Evolutionary conservation across 2,113 vertebrate genomes (phyloP), one percentile per base, ranked within the genome.

Genomic region (Fregata magnificens): DNA sequence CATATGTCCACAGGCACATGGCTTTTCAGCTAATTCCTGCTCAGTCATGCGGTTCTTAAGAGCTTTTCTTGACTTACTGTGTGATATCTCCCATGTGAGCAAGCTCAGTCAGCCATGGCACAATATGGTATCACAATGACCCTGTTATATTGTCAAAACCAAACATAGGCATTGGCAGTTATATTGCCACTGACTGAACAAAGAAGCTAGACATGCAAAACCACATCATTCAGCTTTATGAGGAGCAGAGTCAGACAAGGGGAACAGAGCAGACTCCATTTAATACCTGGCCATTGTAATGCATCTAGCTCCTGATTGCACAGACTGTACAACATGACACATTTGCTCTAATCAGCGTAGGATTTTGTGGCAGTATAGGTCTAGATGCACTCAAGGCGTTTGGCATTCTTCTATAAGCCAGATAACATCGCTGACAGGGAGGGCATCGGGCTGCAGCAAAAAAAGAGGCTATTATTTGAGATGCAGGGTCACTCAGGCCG

Each of bases 261-360:
- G 20, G 36, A 89, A 63, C 7, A 0, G 0, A 61, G 80, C 38
- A 78, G 55, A 6, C 24, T 73, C 71, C 0, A 0, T 29, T 63
- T 47, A 70, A 49, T 20, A 81, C 69, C 50, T 66, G 69, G 18
- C 63, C 32, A 11, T 38, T 73, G 32, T 63, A 69, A 76, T 11
- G n/a, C 22, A 8, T 29, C 67, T 29, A 49, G 24, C 29, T 82
- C 36, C 49, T 86, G 72, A 13, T 17, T n/a, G n/a, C 77, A 59
- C 28, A 28, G 21, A 7, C 55, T 65, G 31, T n/a, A 26, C 67
- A n/a, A 22, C 24, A 1, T 36, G 44, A 45, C 10, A 4, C 32
- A 32, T 73, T 65, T 59, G 44, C 38, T 52, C 72, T 76, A n/a
- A 81, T 38, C n/a, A 63, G 62, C 1, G 0, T 6, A 63, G 49